A percentile compares a stretch with the other conserved stretches of the same genome.
Evolutionary conservation across 2,113 vertebrate genomes (phyloP).

Genomic region (Peucedramus taeniatus): DNA sequence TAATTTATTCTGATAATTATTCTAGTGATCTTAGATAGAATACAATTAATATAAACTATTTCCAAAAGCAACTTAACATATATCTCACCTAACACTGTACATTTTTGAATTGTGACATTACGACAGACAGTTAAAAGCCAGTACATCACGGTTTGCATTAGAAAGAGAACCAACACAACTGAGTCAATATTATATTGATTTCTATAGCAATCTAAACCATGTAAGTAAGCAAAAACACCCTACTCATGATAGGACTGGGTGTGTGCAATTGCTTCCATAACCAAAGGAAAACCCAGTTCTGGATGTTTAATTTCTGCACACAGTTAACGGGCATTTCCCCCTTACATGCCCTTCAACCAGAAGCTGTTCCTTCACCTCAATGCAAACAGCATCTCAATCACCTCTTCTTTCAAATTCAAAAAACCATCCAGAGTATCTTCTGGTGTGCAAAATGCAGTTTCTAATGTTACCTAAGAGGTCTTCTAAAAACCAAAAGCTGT

Average conservation of each 20-base stretch:
- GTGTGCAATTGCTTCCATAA: background rate
- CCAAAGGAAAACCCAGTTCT: background rate
- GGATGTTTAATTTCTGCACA: background rate
- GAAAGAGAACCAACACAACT: background rate
- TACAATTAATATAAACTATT: background rate
- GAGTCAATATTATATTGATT: conserved; percentile 10
- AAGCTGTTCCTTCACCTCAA: background rate
- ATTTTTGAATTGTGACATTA: background rate
- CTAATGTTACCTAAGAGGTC: background rate
- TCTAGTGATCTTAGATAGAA: background rate
- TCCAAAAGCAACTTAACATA: background rate
- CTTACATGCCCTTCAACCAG: background rate
- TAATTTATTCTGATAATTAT: background rate
- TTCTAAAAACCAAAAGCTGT: background rate
- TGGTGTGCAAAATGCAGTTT: background rate
- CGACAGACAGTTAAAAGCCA: background rate
- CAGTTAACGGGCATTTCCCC: background rate
- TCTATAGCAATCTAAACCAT: background rate
- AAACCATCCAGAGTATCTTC: background rate
- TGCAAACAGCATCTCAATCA: background rate
- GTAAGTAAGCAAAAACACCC: background rate
- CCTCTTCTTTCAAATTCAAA: background rate
- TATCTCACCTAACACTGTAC: background rate
- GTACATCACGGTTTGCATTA: background rate
- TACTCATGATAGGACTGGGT: accelerated